Evolutionary conservation across 2,113 vertebrate genomes (phyloP).

Genomic region (Prunella fulvescens): DNA sequence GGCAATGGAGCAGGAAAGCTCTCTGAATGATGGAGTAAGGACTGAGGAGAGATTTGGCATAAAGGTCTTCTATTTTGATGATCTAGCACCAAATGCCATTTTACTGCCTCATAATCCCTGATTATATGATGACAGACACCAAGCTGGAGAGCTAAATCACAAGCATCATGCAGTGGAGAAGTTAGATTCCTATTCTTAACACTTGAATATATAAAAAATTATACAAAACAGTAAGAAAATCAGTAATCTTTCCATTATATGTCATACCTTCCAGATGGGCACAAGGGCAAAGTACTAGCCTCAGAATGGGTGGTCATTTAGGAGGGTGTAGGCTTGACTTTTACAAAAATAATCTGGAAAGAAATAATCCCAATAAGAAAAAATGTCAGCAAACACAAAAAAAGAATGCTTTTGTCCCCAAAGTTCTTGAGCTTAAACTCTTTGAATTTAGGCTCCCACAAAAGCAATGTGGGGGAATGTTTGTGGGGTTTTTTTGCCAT

Average conservation of each 20-base stretch:
- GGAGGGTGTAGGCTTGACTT: neutral
- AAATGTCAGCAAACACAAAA: neutral
- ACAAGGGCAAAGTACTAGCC: neutral
- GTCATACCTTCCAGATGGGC: neutral
- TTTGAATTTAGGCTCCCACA: neutral
- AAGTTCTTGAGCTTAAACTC: neutral
- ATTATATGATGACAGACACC: neutral
- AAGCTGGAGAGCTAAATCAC: neutral
- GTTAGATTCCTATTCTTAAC: neutral
- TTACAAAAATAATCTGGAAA: neutral
- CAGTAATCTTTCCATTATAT: neutral
- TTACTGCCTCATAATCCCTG: neutral
- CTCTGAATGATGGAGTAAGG: neutral
- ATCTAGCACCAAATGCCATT: neutral
- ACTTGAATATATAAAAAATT: neutral
- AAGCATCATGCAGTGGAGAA: neutral
- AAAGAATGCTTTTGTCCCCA: neutral
- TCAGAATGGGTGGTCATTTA: neutral
- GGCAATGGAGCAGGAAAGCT: neutral
- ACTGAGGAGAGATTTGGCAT: neutral
- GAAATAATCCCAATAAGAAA: neutral
- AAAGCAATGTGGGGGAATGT: neutral
- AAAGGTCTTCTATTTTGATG: neutral
- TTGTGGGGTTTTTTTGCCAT: neutral
- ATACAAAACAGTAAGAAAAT: neutral